Base-by-base conservation (phyloP, 2,797 vertebrate genomes). In the Anisognathus igniventris region DNA sequence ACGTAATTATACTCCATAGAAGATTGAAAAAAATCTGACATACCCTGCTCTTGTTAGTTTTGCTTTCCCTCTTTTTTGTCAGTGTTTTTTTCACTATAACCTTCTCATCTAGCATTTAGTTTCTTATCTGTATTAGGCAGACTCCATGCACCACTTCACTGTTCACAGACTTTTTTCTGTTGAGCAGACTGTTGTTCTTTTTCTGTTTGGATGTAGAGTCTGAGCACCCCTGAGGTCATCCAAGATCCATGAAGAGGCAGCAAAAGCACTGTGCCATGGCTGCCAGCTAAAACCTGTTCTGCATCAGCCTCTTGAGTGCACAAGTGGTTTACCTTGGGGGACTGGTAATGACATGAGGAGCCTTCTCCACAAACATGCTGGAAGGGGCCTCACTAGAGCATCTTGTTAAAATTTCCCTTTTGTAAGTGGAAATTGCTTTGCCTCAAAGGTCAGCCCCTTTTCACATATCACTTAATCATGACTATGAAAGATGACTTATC, bases 331-430 rank as follows among this genome's bases (percentile, higher is more conserved):
- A 58, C 35, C 28, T 19, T n/a, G 18, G 39, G 70, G 39, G 28
- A 56, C 42, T 71, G 72, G 30, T 45, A 85, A 79, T 56, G 77
- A 64, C 72, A 48, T 16, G 31, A 82, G 57, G 9, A 90, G 8
- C 30, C 40, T 74, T 70, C 85, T 83, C 75, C 66, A 88, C 71
- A 73, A 86, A 72, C 0, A 1, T 83, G 61, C 71, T 92, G 58
- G 77, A 75, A 87, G 74, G 25, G 40, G 48, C 9, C 42, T 87
- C 64, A 39, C 0, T 3, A 88, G 58, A 90, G 62, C 51, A 71
- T 60, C 75, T 64, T 80, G 76, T 66, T 90, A 80, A 94, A 90
- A 94, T 93, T 68, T 54, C 47, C 30, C 37, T 92, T 82, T 54
- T 30, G 4, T 31, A 28, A 79, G 51, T 42, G 67, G 50, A 91